Conservation (phyloP, 2,797 vertebrate genomes). For the Betta splendens region DNA sequence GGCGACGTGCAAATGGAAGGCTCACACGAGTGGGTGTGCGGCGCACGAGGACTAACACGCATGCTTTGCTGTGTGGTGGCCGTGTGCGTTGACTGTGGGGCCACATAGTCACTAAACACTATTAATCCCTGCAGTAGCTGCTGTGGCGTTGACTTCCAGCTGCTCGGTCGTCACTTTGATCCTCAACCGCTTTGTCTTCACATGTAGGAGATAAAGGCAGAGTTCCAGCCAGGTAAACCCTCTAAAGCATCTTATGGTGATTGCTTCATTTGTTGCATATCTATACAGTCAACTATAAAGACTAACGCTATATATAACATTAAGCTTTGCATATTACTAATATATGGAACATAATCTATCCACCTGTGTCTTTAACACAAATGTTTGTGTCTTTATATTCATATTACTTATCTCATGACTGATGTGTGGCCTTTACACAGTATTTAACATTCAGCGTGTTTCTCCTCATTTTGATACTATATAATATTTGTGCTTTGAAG, state of each 20-base stretch:
- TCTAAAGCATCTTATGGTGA: constrained; percentile 14
- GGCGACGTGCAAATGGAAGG: constrained; percentile 29
- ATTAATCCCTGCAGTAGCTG: constrained; percentile 8
- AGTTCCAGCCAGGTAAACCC: constrained; percentile 83
- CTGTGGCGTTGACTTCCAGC: constrained; percentile 23
- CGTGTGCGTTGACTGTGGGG: constrained; percentile 2
- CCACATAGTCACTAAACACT: neutral
- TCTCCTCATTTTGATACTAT: no score
- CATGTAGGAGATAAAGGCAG: constrained; percentile 87
- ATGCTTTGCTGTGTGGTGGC: constrained; percentile 26
- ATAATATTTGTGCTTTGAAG: no score
- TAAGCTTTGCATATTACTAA: neutral
- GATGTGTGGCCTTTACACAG: neutral
- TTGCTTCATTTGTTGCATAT: neutral
- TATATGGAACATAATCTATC: neutral
- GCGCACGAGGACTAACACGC: constrained; percentile 24
- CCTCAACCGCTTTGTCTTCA: constrained; percentile 72
- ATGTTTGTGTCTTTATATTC: neutral
- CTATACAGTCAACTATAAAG: neutral
- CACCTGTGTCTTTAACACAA: neutral
- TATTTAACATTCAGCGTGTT: no score
- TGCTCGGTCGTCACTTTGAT: constrained; percentile 55
- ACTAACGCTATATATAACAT: neutral
- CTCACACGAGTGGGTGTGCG: constrained; percentile 25
- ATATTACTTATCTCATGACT: neutral